Conservation (phyloP, 2,113 vertebrate genomes). For the Gobius niger region DNA sequence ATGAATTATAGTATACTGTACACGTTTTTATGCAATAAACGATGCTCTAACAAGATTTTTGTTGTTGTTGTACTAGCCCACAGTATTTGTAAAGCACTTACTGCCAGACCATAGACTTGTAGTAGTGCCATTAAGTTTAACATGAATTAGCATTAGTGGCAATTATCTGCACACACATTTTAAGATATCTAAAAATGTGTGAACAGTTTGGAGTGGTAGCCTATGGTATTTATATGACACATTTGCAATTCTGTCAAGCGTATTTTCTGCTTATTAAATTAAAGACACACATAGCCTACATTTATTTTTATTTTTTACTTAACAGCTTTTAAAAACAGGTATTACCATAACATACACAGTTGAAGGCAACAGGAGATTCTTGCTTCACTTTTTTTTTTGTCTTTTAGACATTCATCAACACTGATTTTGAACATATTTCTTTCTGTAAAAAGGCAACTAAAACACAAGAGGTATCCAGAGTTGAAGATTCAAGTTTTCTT, state of each 20-base stretch:
- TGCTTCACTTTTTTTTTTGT: not conserved
- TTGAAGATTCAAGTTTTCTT: slow-evolving; percentile 2
- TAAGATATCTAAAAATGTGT: not conserved
- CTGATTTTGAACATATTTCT: not conserved
- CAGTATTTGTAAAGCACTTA: too few relatives aligned
- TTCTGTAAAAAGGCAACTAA: not conserved
- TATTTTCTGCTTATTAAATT: too few relatives aligned
- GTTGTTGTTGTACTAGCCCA: too few relatives aligned
- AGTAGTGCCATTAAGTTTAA: too few relatives aligned
- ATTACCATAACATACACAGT: slow-evolving; percentile 41
- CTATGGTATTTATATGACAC: too few relatives aligned
- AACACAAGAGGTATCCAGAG: slow-evolving; percentile 4
- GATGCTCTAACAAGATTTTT: too few relatives aligned
- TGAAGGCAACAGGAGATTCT: slow-evolving; percentile 35
- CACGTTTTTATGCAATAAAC: too few relatives aligned
- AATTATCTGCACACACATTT: too few relatives aligned
- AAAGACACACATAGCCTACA: slow-evolving; percentile 1
- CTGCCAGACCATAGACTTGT: too few relatives aligned
- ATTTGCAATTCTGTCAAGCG: too few relatives aligned
- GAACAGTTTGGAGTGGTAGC: not conserved
- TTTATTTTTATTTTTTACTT: slow-evolving; percentile 49
- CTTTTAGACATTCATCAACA: slow-evolving; percentile 12
- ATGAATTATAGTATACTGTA: too few relatives aligned
- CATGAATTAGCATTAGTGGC: too few relatives aligned
- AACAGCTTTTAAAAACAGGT: slow-evolving; percentile 53